Percentiles rank a stretch among this genome's conserved stretches.
These are phyloP conservation scores for Maniola hyperantus DNA, from an alignment of 2,888 invertebrate genomes.

Conservation along the genomic window DNA sequence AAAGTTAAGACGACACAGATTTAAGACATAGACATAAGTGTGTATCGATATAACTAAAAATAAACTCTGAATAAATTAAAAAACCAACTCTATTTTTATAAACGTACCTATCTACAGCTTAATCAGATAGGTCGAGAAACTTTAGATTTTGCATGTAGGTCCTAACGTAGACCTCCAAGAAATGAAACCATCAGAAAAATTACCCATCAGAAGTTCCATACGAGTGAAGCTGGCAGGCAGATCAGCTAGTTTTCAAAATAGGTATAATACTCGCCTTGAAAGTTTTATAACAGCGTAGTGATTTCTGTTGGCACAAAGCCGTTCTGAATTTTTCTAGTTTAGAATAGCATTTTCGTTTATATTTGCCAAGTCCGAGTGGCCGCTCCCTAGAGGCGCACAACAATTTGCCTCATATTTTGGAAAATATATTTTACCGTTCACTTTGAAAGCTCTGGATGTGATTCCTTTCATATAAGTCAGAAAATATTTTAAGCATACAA, in stretches of 20 bases:
- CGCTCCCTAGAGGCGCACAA: constrained; percentile 54
- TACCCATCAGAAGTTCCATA: no score
- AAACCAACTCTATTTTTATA: no score
- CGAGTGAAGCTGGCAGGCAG: no score
- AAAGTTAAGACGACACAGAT: no score
- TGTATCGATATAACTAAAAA: no score
- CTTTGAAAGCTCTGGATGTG: constrained; percentile 44
- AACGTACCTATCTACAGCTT: no score
- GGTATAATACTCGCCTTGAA: not conserved
- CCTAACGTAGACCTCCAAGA: no score
- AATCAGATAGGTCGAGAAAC: no score
- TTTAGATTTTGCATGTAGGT: no score
- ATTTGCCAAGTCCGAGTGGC: constrained; percentile 9
- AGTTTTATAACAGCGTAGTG: not conserved
- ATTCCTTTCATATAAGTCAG: not conserved
- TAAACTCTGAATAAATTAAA: no score
- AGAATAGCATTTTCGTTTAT: constrained; percentile 13
- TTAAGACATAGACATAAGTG: no score
- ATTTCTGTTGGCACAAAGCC: not conserved
- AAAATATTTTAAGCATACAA: not conserved
- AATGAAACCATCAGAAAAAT: no score
- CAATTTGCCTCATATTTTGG: constrained; percentile 62
- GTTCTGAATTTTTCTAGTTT: constrained; percentile 8
- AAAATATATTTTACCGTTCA: constrained; percentile 68
- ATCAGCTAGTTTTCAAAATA: not conserved